Evolutionary conservation across 2,113 vertebrate genomes (phyloP).

Genomic region (Prietella phreatophila): DNA sequence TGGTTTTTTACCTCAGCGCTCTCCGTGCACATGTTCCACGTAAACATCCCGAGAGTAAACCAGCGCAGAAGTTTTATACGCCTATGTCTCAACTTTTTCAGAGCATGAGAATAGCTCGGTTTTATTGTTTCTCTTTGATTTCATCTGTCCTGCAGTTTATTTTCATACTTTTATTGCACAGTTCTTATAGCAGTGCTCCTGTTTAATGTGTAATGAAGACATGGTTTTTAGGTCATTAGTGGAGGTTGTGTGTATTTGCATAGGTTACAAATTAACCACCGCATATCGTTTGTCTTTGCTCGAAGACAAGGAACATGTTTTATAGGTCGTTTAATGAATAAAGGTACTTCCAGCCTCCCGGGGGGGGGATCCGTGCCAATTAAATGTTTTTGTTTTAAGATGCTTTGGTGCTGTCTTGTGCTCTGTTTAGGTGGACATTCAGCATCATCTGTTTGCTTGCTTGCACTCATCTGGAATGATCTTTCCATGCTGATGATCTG

Average conservation of each 20-base stretch:
- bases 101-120: not conserved
- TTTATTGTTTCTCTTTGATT: not conserved
- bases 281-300: not conserved
- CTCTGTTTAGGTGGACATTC: not conserved
- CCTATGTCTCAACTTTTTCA: conserved; percentile 25
- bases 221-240: not conserved
- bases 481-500: not conserved
- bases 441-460: not conserved
- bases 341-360: not conserved
- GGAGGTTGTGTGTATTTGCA: not conserved
- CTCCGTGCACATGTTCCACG: conserved; percentile 74
- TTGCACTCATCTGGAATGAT: not conserved
- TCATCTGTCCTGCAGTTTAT: not conserved
- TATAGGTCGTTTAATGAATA: not conserved
- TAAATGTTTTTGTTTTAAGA: not conserved
- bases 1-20: conserved; percentile 57
- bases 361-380: not conserved
- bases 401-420: not conserved
- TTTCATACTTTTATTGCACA: not conserved
- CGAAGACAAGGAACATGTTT: not conserved
- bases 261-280: not conserved
- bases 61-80: conserved; percentile 41
- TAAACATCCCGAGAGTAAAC: conserved; percentile 73
- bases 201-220: not conserved
- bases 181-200: not conserved